Conservation (phyloP, 2,888 invertebrate species). For the Sialis lutaria region DNA sequence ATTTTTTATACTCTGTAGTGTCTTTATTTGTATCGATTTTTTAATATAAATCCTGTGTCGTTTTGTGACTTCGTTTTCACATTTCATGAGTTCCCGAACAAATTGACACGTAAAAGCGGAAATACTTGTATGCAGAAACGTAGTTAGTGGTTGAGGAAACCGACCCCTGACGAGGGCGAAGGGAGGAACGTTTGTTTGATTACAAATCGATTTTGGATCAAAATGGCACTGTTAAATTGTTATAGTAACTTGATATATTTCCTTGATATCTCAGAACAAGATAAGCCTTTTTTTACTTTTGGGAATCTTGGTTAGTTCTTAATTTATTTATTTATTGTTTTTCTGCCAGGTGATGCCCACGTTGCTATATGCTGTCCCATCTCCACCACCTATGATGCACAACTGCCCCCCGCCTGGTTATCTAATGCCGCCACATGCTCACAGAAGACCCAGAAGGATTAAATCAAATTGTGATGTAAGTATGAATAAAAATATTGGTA, state of each 20-base stretch:
- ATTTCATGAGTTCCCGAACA: too few relatives aligned
- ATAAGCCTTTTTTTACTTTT: too few relatives aligned
- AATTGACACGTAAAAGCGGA: too few relatives aligned
- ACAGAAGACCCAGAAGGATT: neutral
- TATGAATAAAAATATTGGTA: neutral
- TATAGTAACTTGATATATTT: neutral
- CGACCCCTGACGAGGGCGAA: neutral
- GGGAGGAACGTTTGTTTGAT: neutral
- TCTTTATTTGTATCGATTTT: too few relatives aligned
- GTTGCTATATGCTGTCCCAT: conserved; percentile 21
- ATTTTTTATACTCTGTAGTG: too few relatives aligned
- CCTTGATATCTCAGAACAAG: too few relatives aligned
- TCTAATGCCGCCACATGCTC: conserved; percentile 4
- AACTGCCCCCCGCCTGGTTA: conserved; percentile 1
- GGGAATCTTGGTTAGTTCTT: too few relatives aligned
- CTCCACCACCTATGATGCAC: conserved; percentile 13
- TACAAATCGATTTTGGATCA: too few relatives aligned
- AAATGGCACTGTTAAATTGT: neutral
- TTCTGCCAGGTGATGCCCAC: conserved; percentile 18
- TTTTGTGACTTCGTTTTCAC: too few relatives aligned
- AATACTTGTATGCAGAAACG: too few relatives aligned
- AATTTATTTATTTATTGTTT: conserved; percentile 1
- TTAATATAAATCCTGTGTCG: too few relatives aligned
- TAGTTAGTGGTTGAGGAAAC: too few relatives aligned
- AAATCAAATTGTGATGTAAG: conserved; percentile 2